A percentile compares a stretch with the other conserved stretches of the same genome.
These are phyloP conservation scores for Steromphala cineraria DNA, from an alignment of 2,888 invertebrate species.

Conservation along the genomic window DNA sequence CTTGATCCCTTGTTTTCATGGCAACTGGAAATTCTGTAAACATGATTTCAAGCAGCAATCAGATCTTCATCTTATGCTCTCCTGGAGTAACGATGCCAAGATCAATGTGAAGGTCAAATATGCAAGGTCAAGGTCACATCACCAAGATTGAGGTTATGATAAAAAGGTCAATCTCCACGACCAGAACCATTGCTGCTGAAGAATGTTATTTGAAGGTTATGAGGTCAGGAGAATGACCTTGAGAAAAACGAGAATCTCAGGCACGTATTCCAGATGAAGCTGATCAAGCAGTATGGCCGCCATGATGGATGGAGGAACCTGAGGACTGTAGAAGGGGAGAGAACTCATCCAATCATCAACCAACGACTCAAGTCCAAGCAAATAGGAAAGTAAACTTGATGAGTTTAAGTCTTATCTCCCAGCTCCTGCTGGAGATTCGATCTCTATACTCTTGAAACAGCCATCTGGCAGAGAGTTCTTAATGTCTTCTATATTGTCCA, in stretches of 20 bases:
- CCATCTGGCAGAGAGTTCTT: conserved; percentile 68
- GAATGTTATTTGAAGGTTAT: background rate
- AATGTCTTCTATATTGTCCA: conserved; percentile 70
- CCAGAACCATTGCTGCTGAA: background rate
- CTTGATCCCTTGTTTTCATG: too few species aligned
- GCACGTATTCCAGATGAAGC: background rate
- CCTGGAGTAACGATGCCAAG: background rate
- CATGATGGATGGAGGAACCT: too few species aligned
- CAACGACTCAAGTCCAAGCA: background rate
- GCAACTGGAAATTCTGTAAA: too few species aligned
- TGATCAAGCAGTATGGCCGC: background rate
- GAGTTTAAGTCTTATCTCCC: background rate
- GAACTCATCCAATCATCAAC: background rate
- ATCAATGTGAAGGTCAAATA: background rate
- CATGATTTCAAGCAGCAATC: too few species aligned
- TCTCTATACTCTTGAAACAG: conserved; percentile 68
- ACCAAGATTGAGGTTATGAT: too few species aligned
- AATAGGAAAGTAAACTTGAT: background rate
- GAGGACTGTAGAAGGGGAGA: background rate
- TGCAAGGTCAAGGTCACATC: too few species aligned
- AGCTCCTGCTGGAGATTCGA: background rate
- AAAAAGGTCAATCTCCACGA: too few species aligned
- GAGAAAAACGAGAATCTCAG: background rate
- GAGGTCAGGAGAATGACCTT: background rate
- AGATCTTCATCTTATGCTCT: too few species aligned